These are phyloP conservation scores for Percina caprodes DNA, from an alignment of 2,113 vertebrate species.

Conservation along the genomic window DNA sequence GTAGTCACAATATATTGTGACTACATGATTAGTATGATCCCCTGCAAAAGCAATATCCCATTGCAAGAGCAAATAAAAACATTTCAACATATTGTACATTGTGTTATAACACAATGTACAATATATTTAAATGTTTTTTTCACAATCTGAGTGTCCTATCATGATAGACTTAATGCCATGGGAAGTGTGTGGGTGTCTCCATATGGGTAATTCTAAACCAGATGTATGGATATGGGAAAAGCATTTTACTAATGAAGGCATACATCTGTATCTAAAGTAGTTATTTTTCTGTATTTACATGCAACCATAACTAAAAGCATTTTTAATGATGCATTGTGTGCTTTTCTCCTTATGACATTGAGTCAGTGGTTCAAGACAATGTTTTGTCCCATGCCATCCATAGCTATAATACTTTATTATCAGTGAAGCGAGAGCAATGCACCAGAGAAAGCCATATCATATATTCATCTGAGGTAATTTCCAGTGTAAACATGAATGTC, in stretches of 20 bases:
- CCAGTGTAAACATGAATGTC: slow-evolving; percentile 70
- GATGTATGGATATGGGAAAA: background rate
- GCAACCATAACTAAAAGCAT: background rate
- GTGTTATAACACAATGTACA: background rate
- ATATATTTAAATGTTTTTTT: background rate
- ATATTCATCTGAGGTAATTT: slow-evolving; percentile 65
- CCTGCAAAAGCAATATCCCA: no score
- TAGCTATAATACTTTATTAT: slow-evolving; percentile 45
- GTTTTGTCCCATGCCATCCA: slow-evolving; percentile 43
- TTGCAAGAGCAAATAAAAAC: no score
- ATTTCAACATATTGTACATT: no score
- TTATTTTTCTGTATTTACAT: background rate
- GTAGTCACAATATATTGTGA: no score
- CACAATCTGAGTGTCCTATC: background rate
- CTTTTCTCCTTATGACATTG: slow-evolving; percentile 2
- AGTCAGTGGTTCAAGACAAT: slow-evolving; percentile 16
- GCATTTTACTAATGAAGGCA: background rate
- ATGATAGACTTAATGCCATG: background rate
- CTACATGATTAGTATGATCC: background rate
- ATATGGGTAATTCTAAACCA: background rate
- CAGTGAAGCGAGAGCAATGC: slow-evolving; percentile 43
- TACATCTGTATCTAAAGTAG: background rate
- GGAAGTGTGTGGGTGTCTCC: slow-evolving; percentile 9
- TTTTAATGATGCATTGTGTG: background rate
- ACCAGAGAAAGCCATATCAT: slow-evolving; percentile 49